Base-by-base conservation (phyloP, 2,888 invertebrate genomes). In the Andricus quercusramuli region DNA sequence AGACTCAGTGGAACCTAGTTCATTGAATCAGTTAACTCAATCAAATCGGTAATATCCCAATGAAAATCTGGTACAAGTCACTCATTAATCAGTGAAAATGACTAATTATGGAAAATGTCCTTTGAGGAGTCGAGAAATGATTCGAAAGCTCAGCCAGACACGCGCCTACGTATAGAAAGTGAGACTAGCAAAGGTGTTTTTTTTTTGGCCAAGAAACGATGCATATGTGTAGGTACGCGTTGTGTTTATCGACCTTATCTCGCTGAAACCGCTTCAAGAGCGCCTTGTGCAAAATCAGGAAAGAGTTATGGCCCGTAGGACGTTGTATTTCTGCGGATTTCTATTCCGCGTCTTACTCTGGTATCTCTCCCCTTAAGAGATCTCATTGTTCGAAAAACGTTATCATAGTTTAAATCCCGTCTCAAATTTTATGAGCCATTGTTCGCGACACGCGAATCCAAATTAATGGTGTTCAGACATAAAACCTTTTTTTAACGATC, bases 231-330 rank as follows among this genome's bases (percentile, higher is more conserved):
- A 29, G 25, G n/a, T 74, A 25, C 5, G 67, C 70, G 81, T 81
- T 74, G 79, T 51, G 83, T 81, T 81, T 84, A 80, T 83, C 83
- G 78, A 74, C 59, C 83, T 84, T 84, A 84, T 84, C 84, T 11
- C n/a, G 20, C 29, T 67, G 67, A 32, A 76, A 68, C 65, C 37
- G 79, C 81, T 70, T 70, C 79, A 78, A 80, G 81, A 84, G 78
- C 78, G 83, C 81, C 83, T 83, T 44, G 83, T 79, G 83, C 80
- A 83, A 83, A 83, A 80, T 77, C 68, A 79, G 74, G 77, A 74
- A 78, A 79, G 81, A 80, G 77, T 83, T 83, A 83, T 68, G 78
- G 78, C 29, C 59, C 70, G 76, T 70, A 77, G 78, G 84, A 77
- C 79, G 59, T 78, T 79, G 67, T 78, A 64, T 82, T 81, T 83